Conservation (phyloP, 2,113 vertebrate species). For the Podiceps cristatus region DNA sequence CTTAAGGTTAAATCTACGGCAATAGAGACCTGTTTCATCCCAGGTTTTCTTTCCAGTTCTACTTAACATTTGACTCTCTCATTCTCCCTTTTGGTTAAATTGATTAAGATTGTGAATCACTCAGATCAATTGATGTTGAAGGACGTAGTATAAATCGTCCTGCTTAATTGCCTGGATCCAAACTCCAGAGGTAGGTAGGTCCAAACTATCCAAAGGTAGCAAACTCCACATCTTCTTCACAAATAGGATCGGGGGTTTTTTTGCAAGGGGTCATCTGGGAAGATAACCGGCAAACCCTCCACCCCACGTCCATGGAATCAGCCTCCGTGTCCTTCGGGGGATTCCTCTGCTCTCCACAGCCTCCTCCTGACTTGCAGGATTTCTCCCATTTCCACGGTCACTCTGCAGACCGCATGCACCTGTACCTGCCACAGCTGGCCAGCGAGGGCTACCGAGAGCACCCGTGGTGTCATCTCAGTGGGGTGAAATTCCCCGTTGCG, state of each 20-base stretch:
- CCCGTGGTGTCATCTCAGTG: accelerated
- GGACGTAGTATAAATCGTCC: neutral
- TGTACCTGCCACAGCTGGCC: neutral
- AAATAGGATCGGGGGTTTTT: neutral
- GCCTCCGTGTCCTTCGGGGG: neutral
- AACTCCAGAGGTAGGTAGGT: too few species aligned
- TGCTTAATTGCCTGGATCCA: neutral
- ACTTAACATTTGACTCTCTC: neutral
- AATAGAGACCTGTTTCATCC: neutral
- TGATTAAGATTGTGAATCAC: neutral
- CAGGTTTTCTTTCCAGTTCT: neutral
- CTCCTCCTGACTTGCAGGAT: neutral
- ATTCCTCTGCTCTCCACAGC: neutral
- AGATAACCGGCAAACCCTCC: neutral
- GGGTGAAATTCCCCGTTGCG: neutral
- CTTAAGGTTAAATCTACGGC: neutral
- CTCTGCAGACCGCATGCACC: neutral
- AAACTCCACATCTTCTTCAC: neutral
- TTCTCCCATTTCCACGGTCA: neutral
- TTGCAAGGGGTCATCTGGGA: neutral
- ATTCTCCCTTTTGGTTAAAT: neutral
- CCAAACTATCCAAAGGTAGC: neutral
- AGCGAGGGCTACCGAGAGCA: neutral
- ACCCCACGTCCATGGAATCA: too few species aligned
- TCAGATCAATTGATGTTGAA: neutral